Evolutionary conservation across 2,113 vertebrate species (phyloP), one percentile per base, ranked within the genome.

Genomic region (Trichechus manatus): DNA sequence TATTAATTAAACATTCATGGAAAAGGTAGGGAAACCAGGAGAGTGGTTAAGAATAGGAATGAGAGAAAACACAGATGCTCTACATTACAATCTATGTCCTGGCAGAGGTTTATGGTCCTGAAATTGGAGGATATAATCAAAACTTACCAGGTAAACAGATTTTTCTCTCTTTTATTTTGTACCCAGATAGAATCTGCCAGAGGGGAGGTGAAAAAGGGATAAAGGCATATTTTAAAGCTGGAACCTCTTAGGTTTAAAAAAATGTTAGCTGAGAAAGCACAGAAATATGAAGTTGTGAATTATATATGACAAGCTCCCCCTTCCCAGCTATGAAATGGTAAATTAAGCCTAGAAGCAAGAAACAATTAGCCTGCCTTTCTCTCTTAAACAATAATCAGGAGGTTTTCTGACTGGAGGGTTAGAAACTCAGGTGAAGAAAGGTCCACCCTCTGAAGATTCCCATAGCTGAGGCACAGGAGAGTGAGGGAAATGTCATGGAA

Each of bases 191-290:
- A 59, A 94, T 19, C 4, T 66, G 2, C 47, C 56, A 94, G 3
- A 50, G 33, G 8, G 3, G 7, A 44, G 10, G 17, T 17, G 25
- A 42, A 68, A 4, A 70, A 80, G 64, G 36, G 22, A 50, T 75
- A 89, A 91, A 90, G 27, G 7, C 15, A 36, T 84, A 84, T 72
- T 93, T 89, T 92, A 13, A 96, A 93, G 44, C 56, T 78, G 19
- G 27, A 87, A 80, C 25, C n/a, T 89, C 61, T 81, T 72, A 50
- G 53, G 39, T 82, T 95, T 82, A 79, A 83, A 91, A 89, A 44
- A 50, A 36, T 80, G 59, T 59, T 17, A 95, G 27, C 19, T 59
- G 14, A 94, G 78, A 88, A 88, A 75, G 10, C 5, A 39, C 23
- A 90, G 63, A 96, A 81, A 81, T 36, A 72, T 19, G 39, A 95